Base-by-base conservation (phyloP, 2,113 vertebrate species). In the Antidorcas marsupialis region DNA sequence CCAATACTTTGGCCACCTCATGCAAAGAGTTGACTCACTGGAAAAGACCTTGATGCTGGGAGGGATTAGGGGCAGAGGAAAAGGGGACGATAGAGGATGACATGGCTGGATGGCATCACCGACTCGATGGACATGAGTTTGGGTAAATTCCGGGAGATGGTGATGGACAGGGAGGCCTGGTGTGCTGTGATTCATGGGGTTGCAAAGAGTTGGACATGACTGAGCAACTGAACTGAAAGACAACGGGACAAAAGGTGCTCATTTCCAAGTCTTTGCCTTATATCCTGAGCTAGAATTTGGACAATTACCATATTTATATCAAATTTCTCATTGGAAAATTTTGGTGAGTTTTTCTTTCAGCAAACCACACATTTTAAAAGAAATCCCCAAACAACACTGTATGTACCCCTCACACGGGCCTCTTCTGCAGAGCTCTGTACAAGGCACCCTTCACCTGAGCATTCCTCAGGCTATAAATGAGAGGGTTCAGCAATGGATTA, bases 401-500 rank as follows among this genome's bases (percentile, higher is more conserved):
- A 2, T 12, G 2, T 36, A 30, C 5, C 7, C 5, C 21, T 87
- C 74, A 83, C 11, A 9, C 1, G 30, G 9, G 3, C 19, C 27
- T 81, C 21, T 2, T 96, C 45, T n/a, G 64, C 53, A 97, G 12
- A 10, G 53, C 53, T 94, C 96, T 93, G 45, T 33, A 74, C 23
- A 97, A 87, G 36, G 97, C 95, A 3, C 4, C 55, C 25, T 95
- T 97, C 8, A 97, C 87, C 76, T 95, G 95, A 10, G 83, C 3
- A 0, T 97, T 97, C 47, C 96, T 97, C 79, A 97, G 55, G 27
- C 96, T 97, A 6, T 97, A 97, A 85, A 97, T 95, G 43, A 98
- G 33, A 13, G 97, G 98, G 10, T 95, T 98, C 43, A 98, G 79
- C 57, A 87, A 8, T 45, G 97, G 98, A 59, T 97, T 98, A 43